These are phyloP conservation scores for Abrostola triplasia DNA, from an alignment of 2,888 invertebrate species.

Conservation along the genomic window DNA sequence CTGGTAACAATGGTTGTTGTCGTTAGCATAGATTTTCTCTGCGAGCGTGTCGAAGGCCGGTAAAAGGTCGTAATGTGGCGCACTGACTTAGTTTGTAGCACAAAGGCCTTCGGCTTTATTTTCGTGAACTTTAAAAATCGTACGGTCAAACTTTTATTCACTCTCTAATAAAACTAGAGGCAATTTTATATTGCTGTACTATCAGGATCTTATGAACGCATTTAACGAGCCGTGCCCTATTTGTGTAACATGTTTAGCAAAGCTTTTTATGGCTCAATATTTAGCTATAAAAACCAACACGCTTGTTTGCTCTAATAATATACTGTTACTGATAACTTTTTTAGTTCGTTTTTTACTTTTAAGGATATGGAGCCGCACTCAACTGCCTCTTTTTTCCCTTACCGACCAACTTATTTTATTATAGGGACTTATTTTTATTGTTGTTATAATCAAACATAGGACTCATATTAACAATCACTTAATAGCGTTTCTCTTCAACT, in stretches of 20 bases:
- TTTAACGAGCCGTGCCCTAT: constrained; percentile 15
- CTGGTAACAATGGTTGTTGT: constrained; percentile 53
- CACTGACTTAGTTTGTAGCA: constrained; percentile 70
- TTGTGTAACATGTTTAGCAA: constrained; percentile 10
- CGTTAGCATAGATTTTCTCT: constrained; percentile 64
- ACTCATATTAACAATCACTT: too few species aligned
- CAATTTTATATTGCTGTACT: constrained; percentile 36
- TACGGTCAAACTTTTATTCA: constrained; percentile 43
- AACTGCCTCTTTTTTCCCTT: too few species aligned
- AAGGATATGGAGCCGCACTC: too few species aligned
- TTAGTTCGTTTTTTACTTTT: too few species aligned
- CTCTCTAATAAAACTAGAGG: constrained; percentile 44
- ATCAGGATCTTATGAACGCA: constrained; percentile 24
- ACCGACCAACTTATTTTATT: too few species aligned
- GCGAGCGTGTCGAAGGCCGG: constrained; percentile 59
- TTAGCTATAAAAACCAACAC: constrained; percentile 1
- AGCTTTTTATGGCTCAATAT: constrained; percentile 4
- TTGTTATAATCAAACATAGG: too few species aligned
- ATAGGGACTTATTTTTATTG: too few species aligned
- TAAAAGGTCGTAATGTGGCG: constrained; percentile 69
- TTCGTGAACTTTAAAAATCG: constrained; percentile 65
- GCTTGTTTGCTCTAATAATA: neutral
- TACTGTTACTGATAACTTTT: too few species aligned
- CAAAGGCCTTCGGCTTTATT: constrained; percentile 65
- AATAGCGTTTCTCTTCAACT: too few species aligned